phyloP scores from a whole-genome alignment of 2,113 vertebrate species.

The Microcebus griseorufus region DNA sequence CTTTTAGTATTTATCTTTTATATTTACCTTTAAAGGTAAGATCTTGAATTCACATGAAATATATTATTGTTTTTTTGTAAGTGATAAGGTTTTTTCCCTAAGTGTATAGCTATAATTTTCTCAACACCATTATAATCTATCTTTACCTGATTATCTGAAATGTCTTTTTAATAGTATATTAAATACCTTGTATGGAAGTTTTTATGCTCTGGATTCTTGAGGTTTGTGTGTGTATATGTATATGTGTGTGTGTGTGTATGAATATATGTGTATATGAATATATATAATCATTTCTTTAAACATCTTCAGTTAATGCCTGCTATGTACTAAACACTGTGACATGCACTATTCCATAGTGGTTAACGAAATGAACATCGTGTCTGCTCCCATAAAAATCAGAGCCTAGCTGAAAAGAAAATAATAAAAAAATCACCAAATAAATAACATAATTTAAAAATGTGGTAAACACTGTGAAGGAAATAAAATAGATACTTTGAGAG shows the following conservation, averaged over 20 bases:
- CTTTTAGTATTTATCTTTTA: not conserved
- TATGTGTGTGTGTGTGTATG: too few species aligned
- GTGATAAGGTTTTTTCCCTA: not conserved
- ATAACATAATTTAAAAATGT: not conserved
- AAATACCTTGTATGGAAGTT: not conserved
- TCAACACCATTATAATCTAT: not conserved
- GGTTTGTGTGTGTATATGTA: not conserved
- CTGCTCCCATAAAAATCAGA: not conserved
- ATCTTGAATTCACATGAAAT: not conserved
- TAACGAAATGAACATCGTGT: not conserved
- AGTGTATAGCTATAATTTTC: not conserved
- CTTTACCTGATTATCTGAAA: not conserved
- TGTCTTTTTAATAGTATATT: not conserved
- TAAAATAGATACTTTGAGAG: not conserved
- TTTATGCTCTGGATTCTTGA: not conserved
- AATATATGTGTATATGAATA: not conserved
- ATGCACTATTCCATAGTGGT: not conserved
- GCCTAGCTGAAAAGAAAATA: not conserved
- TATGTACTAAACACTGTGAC: not conserved
- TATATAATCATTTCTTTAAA: not conserved
- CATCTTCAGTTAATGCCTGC: not conserved
- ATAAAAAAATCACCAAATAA: not conserved
- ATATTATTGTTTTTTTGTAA: not conserved
- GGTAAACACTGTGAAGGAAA: not conserved
- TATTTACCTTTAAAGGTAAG: not conserved